Percentiles rank a stretch among this genome's conserved stretches.
Conservation (phyloP, 2,888 invertebrate genomes). For the Drosophila anomalata region DNA sequence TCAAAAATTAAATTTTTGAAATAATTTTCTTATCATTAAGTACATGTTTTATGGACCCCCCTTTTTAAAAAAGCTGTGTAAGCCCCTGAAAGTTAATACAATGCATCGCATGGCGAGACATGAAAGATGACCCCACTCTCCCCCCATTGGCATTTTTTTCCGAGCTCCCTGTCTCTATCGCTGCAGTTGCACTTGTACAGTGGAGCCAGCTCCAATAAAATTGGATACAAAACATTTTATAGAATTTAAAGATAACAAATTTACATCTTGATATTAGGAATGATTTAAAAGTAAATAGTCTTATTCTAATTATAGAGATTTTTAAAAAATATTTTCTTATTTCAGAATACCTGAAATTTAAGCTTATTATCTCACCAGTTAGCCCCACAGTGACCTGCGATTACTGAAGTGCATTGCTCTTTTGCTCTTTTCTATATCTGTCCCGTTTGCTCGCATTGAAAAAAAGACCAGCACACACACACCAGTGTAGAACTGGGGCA, state of each 20-base stretch:
- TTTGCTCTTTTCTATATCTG: constrained; percentile 37
- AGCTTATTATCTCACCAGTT: background rate
- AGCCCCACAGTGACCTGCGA: background rate
- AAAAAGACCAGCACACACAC: constrained; percentile 27
- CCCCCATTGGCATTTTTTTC: background rate
- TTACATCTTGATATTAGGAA: no score
- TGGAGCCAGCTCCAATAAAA: constrained; percentile 8
- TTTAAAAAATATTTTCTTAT: no score
- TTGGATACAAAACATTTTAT: background rate
- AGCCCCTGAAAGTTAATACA: constrained; percentile 23
- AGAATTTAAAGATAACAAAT: no score
- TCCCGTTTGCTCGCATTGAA: constrained; percentile 20
- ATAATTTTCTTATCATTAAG: no score
- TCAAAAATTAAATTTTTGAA: background rate
- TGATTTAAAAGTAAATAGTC: no score
- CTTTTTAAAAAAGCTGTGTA: constrained; percentile 14
- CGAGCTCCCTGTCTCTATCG: constrained; percentile 13
- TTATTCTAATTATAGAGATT: no score
- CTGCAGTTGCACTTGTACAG: constrained; percentile 41
- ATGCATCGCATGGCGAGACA: constrained; percentile 34
- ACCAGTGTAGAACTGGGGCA: constrained; percentile 27
- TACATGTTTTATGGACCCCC: background rate
- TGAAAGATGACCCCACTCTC: constrained; percentile 15
- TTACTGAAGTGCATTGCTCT: constrained; percentile 52
- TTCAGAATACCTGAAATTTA: no score